A percentile compares a stretch with the other conserved stretches of the same genome.
phyloP scores from a whole-genome alignment of 1,140 invertebrate species.

The Caligus rogercresseyi region DNA sequence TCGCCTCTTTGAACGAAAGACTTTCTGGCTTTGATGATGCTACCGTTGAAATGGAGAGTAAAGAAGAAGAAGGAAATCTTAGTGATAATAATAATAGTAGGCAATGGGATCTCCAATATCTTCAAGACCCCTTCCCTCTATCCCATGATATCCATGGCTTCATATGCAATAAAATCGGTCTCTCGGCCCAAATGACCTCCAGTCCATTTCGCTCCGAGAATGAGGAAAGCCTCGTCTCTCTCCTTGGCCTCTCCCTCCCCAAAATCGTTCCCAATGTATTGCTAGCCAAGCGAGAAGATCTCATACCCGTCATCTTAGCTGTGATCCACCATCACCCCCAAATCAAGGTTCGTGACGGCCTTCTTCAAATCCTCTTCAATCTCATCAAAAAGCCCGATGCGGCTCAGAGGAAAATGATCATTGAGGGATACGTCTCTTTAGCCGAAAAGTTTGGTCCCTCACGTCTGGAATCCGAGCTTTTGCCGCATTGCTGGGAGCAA shows the following conservation, averaged over 20 bases:
- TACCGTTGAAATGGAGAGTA: background rate
- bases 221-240: background rate
- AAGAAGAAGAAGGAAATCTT: background rate
- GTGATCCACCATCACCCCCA: slow-evolving; percentile 44
- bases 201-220: too few species aligned
- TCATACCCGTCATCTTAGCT: slow-evolving; percentile 48
- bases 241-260: slow-evolving; percentile 33
- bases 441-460: slow-evolving; percentile 37
- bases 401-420: slow-evolving; percentile 46
- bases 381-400: slow-evolving; percentile 52
- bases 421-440: slow-evolving; percentile 44
- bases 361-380: slow-evolving; percentile 52
- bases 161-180: background rate
- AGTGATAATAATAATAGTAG: background rate
- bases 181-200: too few species aligned
- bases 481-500: slow-evolving; percentile 61
- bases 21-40: background rate
- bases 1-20: background rate
- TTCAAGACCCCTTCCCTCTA: background rate
- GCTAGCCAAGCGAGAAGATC: slow-evolving; percentile 48
- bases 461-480: slow-evolving; percentile 44
- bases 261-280: slow-evolving; percentile 49
- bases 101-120: background rate
- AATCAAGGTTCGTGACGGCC: slow-evolving; percentile 40
- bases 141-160: slow-evolving; percentile 14